phyloP scores from a whole-genome alignment of 2,797 vertebrate species.

The Heteromormyrus szaboi region DNA sequence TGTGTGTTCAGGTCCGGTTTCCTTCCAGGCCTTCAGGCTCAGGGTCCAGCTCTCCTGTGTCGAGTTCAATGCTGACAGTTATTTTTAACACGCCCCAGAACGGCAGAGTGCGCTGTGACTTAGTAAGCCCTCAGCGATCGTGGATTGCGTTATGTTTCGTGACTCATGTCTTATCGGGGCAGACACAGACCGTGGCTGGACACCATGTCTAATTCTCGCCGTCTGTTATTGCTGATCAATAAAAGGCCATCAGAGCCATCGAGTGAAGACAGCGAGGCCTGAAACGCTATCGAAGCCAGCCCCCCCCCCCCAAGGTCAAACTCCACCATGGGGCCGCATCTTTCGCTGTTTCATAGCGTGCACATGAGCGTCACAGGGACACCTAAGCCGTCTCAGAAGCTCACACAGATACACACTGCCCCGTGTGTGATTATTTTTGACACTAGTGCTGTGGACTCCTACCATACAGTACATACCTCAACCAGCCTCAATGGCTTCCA shows the following conservation, averaged over 20 bases:
- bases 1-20: background rate
- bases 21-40: too few relatives aligned
- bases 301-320: background rate
- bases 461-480: constrained; percentile 53
- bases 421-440: constrained; percentile 42
- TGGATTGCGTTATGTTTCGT: background rate
- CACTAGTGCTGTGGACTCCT: constrained; percentile 27
- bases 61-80: constrained; percentile 7
- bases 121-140: background rate
- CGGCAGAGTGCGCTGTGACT: constrained; percentile 5
- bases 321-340: background rate
- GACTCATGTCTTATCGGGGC: background rate
- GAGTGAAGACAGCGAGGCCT: background rate
- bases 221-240: background rate
- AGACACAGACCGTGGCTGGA: background rate
- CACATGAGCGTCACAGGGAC: background rate
- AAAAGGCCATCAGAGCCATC: background rate
- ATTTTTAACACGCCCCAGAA: constrained; percentile 38
- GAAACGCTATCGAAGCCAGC: background rate
- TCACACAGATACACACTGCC: background rate
- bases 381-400: background rate
- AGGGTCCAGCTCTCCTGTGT: background rate
- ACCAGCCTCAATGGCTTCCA: constrained; percentile 37
- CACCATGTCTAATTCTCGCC: background rate
- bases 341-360: background rate